A percentile compares a stretch with the other conserved stretches of the same genome.
Conservation (phyloP, 2,113 vertebrate genomes). For the Hoplias malabaricus region DNA sequence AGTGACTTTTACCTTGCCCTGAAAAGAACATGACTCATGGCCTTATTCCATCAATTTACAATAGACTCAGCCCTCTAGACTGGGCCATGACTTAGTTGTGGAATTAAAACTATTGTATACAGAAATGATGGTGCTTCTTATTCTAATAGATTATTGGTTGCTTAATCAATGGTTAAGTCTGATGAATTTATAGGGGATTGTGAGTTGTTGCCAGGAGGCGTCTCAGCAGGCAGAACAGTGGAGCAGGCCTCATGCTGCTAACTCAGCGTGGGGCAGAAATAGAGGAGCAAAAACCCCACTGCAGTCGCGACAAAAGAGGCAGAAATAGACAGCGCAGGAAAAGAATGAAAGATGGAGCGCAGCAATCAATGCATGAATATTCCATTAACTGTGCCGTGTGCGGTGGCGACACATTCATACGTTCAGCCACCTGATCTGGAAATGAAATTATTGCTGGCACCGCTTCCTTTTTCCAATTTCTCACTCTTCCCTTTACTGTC, state of each 20-base stretch:
- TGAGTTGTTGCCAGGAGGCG: background rate
- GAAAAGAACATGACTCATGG: background rate
- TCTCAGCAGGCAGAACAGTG: background rate
- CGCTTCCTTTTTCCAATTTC: constrained; percentile 74
- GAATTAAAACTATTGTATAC: background rate
- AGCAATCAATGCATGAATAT: constrained; percentile 74
- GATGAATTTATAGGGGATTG: background rate
- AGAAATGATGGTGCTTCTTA: background rate
- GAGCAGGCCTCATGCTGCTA: background rate
- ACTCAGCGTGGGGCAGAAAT: background rate
- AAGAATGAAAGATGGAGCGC: constrained; percentile 27
- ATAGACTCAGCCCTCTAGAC: background rate
- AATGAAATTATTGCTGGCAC: constrained; percentile 75
- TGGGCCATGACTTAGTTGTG: too few species aligned
- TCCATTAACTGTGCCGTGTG: constrained; percentile 73
- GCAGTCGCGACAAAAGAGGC: constrained; percentile 61
- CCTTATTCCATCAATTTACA: background rate
- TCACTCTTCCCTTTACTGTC: constrained; percentile 66
- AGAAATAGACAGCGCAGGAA: constrained; percentile 37
- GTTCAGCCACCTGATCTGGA: constrained; percentile 70
- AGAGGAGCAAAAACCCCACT: constrained; percentile 6
- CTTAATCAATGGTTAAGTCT: background rate
- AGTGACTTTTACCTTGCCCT: background rate
- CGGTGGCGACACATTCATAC: constrained; percentile 65
- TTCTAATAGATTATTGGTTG: background rate